These are phyloP conservation scores for Cheilosia urbana DNA, from an alignment of 2,888 invertebrate genomes.

Conservation along the genomic window DNA sequence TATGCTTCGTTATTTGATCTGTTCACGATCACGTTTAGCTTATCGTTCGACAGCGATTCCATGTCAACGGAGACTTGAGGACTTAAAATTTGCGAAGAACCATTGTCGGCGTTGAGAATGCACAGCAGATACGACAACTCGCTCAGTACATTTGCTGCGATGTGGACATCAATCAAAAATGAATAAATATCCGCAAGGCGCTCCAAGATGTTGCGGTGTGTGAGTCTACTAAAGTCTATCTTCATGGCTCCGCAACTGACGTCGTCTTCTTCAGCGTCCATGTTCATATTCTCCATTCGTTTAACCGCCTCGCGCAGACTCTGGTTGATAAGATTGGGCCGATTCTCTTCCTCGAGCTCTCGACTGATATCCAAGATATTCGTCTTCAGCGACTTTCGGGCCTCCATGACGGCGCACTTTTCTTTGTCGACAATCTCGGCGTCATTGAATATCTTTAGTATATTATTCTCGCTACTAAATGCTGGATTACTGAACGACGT, in stretches of 20 bases:
- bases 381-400: slow-evolving; percentile 79
- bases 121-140: slow-evolving; percentile 82
- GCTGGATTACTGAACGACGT: slow-evolving; percentile 78
- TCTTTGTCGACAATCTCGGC: slow-evolving; percentile 80
- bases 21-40: slow-evolving; percentile 44
- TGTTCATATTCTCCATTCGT: slow-evolving; percentile 53
- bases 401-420: slow-evolving; percentile 79
- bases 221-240: slow-evolving; percentile 78
- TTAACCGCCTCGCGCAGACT: slow-evolving; percentile 54
- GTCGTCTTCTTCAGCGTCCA: background rate
- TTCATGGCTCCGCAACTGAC: slow-evolving; percentile 1
- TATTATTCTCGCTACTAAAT: slow-evolving; percentile 83
- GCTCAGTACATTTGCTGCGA: slow-evolving; percentile 81
- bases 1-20: slow-evolving; percentile 73
- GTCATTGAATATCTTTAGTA: slow-evolving; percentile 79
- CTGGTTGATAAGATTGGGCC: slow-evolving; percentile 42
- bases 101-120: slow-evolving; percentile 78
- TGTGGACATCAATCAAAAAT: slow-evolving; percentile 81
- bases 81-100: slow-evolving; percentile 11
- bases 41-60: slow-evolving; percentile 39
- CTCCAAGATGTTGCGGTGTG: slow-evolving; percentile 77
- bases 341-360: slow-evolving; percentile 78
- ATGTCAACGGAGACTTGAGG: slow-evolving; percentile 11
- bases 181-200: slow-evolving; percentile 80
- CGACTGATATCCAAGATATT: slow-evolving; percentile 79